Evolutionary conservation across 2,888 invertebrate genomes (phyloP), one percentile per base, ranked within the genome.

Genomic region (Tortrix viridana): DNA sequence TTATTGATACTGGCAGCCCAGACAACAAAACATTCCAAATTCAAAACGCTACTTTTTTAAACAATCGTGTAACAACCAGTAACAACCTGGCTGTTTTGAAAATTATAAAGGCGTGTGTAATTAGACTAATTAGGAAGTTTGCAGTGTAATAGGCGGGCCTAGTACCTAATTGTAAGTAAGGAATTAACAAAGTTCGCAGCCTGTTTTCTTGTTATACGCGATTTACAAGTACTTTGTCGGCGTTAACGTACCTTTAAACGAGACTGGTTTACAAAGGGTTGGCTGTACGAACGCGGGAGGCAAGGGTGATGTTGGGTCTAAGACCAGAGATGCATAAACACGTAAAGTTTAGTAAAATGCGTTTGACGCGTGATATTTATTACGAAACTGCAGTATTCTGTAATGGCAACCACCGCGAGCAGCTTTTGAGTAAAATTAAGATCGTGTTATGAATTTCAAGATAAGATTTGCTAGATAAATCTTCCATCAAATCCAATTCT

Each of bases 201-300:
- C 23, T 49, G 50, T 50, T 53, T 53, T 41, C 53, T 53, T 50
- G 50, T 50, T 50, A n/a, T 19, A 37, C 37, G 37, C 53, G n/a
- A 53, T 53, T 41, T 53, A 41, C 53, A 53, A 53, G 53, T 41
- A 38, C 53, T 53, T 53, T 53, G 9, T 16, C 4, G 52, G 53
- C 41, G 53, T 53, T 53, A 41, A 53, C 37, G 50, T 53, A 41
- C 53, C 53, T 53, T 41, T 41, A 16, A 41, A 41, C 41, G 22
- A 22, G 44, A 44, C 44, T 44, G 53, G 7, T 22, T 53, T 41
- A 41, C 14, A 19, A 5, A 32, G 22, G 38, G 41, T 22, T 37
- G 14, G 50, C 14, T 18, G 32, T 38, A 20, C 37, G 41, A 41
- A 12, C 22, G 16, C 41, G 22, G 7, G 37, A 32, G 12, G 9